Evolutionary conservation across 2,888 invertebrate genomes (phyloP), one percentile per base, ranked within the genome.

Genomic region (Drosophila kuntzei): DNA sequence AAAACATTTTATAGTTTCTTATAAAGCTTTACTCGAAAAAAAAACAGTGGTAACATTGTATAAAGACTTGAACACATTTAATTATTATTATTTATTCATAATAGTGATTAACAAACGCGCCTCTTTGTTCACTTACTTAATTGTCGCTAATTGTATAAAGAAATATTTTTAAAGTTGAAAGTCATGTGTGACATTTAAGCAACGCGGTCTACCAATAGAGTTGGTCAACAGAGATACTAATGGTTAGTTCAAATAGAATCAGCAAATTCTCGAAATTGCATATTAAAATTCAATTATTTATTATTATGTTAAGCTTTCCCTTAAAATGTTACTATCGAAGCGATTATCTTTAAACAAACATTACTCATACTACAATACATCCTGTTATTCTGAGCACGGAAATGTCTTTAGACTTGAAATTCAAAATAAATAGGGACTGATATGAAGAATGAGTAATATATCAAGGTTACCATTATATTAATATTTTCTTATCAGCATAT

Each of bases 121-220:
- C 20, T 54, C 64, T 54, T 66, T 86, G 75, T 86, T 59, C 47
- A 59, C 18, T 41, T 58, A 46, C 29, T 39, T 60, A 67, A 60
- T 62, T 59, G 51, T 47, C 46, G 77, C 65, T 80, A 80, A 80
- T 74, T 71, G 32, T 49, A 49, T 54, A 32, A 63, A 12, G n/a
- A 58, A 65, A 49, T 49, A 66, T 49, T 43, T 51, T 8, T 8
- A 22, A 39, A 14, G n/a, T 16, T 27, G n/a, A 36, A 18, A 32
- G 5, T 47, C 16, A 37, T 9, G 12, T 37, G 27, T 49, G 37
- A 50, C 20, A 59, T 53, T 49, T 11, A 27, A 39, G 50, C 32
- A 12, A 51, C 49, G 20, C 54, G 8, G 3, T 27, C 58, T 63
- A 55, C 27, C 47, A 25, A 55, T 50, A 20, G 25, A 46, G 36